Evolutionary conservation across 2,888 invertebrate genomes (phyloP).

Genomic region (Homarus gammarus): DNA sequence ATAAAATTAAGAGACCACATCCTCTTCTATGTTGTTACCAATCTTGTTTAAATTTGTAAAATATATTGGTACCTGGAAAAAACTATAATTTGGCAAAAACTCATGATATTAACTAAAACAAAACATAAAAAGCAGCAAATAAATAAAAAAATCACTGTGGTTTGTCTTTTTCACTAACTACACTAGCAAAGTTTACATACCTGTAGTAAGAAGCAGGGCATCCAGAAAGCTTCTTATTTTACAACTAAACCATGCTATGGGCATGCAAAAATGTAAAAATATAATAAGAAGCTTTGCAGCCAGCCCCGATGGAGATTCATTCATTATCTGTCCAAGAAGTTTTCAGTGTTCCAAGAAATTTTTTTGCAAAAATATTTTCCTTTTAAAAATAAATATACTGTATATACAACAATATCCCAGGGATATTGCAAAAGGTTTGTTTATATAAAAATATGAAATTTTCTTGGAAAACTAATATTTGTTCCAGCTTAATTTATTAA

Average conservation of each 20-base stretch:
- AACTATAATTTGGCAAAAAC: slow-evolving; percentile 30
- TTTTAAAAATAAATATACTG: not conserved
- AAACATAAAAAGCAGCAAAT: slow-evolving; percentile 63
- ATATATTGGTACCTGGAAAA: slow-evolving; percentile 1
- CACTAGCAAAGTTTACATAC: slow-evolving; percentile 65
- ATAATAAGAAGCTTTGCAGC: slow-evolving; percentile 70
- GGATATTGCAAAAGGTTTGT: not conserved
- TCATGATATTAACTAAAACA: slow-evolving; percentile 25
- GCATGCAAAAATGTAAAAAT: slow-evolving; percentile 67
- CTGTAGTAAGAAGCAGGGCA: slow-evolving; percentile 66
- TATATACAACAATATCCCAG: not conserved
- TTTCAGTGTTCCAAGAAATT: not conserved
- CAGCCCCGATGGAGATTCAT: slow-evolving; percentile 37
- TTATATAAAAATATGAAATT: not conserved
- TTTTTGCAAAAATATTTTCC: not conserved
- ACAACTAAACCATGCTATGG: slow-evolving; percentile 51
- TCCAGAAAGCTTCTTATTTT: slow-evolving; percentile 69
- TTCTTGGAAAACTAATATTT: not conserved
- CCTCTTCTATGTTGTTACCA: too few relatives aligned
- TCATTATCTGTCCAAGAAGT: slow-evolving; percentile 12
- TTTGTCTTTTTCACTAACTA: slow-evolving; percentile 65
- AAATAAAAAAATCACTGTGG: slow-evolving; percentile 46
- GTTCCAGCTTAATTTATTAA: not conserved
- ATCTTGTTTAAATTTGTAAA: not conserved
- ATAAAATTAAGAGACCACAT: too few relatives aligned